Evolutionary conservation across 2,113 vertebrate genomes (phyloP).

Genomic region (Grus americana): DNA sequence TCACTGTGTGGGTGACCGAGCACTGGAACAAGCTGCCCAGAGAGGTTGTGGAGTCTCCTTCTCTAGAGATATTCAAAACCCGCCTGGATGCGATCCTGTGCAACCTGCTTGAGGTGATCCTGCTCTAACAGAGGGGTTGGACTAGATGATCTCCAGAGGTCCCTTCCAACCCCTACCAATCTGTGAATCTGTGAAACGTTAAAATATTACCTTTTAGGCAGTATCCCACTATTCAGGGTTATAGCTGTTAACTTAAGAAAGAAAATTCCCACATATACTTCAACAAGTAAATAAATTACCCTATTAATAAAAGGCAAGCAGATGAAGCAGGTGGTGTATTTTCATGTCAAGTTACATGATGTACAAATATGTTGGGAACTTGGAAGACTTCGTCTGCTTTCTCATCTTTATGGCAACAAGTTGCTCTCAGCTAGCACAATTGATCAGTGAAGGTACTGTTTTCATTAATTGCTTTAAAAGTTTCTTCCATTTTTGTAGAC

Average conservation of each 20-base stretch:
- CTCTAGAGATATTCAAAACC: too few relatives aligned
- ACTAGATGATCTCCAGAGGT: too few relatives aligned
- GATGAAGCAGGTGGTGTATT: neutral
- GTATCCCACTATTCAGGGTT: neutral
- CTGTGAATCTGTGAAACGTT: neutral
- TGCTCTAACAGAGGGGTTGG: too few relatives aligned
- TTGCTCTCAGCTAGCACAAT: neutral
- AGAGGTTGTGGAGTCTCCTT: too few relatives aligned
- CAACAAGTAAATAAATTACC: neutral
- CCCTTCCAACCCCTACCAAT: too few relatives aligned
- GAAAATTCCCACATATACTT: neutral
- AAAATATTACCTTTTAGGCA: neutral
- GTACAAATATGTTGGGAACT: neutral
- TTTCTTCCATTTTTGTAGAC: neutral
- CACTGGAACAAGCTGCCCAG: too few relatives aligned
- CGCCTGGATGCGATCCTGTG: too few relatives aligned
- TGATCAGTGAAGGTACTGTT: neutral
- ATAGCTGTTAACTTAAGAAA: neutral
- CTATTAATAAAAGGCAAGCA: neutral
- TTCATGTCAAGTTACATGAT: neutral
- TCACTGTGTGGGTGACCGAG: too few relatives aligned
- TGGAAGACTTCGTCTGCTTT: neutral
- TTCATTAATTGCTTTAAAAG: neutral
- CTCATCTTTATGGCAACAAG: neutral
- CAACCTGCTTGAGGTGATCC: too few relatives aligned